A percentile compares a stretch with the other conserved stretches of the same genome.
Evolutionary conservation across 2,888 invertebrate species (phyloP).

Genomic region (Hecatera dysodea): DNA sequence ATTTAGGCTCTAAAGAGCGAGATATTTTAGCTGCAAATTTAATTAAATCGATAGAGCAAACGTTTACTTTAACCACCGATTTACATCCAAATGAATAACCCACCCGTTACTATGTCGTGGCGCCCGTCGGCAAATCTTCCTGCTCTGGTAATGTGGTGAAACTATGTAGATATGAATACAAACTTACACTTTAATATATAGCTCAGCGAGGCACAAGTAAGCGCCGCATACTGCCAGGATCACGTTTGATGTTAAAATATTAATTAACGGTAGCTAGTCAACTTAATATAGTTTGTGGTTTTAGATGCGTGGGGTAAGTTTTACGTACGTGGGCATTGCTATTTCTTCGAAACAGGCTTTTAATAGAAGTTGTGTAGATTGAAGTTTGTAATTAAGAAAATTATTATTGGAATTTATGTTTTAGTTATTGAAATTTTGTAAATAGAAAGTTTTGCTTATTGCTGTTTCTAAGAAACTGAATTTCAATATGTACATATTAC

Average conservation of each 20-base stretch:
- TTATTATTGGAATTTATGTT: too few relatives aligned
- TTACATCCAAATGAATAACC: constrained; percentile 5
- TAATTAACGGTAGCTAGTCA: constrained; percentile 46
- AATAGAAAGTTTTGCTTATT: too few relatives aligned
- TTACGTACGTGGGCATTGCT: constrained; percentile 1
- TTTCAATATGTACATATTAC: too few relatives aligned
- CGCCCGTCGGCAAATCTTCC: constrained; percentile 53
- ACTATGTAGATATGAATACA: constrained; percentile 74
- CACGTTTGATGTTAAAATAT: constrained; percentile 58
- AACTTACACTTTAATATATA: constrained; percentile 68
- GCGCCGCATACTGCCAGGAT: constrained; percentile 42
- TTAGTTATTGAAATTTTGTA: too few relatives aligned
- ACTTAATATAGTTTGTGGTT: constrained; percentile 25
- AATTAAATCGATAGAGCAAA: neutral
- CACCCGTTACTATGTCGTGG: constrained; percentile 9
- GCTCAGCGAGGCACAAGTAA: constrained; percentile 49
- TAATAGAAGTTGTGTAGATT: neutral
- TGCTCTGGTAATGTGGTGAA: constrained; percentile 70
- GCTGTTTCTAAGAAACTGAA: too few relatives aligned
- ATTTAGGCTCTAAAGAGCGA: too few relatives aligned
- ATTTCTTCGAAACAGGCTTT: constrained; percentile 2
- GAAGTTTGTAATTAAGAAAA: neutral
- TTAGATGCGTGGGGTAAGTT: constrained; percentile 15
- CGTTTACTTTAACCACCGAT: constrained; percentile 17
- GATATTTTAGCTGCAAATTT: neutral